phyloP scores from a whole-genome alignment of 2,113 vertebrate species.

The Eulacestoma nigropectus region DNA sequence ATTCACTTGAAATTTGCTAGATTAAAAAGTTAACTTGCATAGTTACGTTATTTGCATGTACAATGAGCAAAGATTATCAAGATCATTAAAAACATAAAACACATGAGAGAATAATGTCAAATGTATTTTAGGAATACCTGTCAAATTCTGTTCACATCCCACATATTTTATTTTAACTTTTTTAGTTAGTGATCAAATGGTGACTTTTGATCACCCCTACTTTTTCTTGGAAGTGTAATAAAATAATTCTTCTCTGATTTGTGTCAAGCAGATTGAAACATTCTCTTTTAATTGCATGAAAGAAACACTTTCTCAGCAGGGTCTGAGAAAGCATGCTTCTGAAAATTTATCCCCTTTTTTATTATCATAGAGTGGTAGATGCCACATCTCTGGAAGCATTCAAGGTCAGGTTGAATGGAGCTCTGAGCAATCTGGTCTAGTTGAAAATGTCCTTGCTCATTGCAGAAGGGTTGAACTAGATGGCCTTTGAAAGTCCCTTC shows the following conservation, averaged over 20 bases:
- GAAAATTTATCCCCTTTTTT: neutral
- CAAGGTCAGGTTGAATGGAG: neutral
- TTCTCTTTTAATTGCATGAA: neutral
- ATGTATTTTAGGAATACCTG: neutral
- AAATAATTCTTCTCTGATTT: neutral
- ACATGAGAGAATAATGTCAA: neutral
- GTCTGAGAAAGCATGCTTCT: neutral
- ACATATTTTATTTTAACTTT: neutral
- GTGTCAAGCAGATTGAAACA: neutral
- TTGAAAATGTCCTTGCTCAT: neutral
- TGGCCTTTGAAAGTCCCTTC: neutral
- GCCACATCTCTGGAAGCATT: neutral
- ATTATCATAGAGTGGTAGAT: neutral
- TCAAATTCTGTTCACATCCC: neutral
- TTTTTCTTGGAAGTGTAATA: neutral
- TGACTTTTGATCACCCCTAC: neutral
- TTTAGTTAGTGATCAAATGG: neutral
- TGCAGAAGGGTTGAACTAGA: neutral
- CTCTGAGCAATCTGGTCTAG: neutral
- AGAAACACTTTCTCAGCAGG: neutral
- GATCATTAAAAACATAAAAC: neutral
- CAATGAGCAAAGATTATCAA: neutral
- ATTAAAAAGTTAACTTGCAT: neutral
- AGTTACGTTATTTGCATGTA: neutral
- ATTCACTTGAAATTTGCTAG: neutral